Evolutionary conservation across 2,113 vertebrate genomes (phyloP).

Genomic region (Salvator merianae): DNA sequence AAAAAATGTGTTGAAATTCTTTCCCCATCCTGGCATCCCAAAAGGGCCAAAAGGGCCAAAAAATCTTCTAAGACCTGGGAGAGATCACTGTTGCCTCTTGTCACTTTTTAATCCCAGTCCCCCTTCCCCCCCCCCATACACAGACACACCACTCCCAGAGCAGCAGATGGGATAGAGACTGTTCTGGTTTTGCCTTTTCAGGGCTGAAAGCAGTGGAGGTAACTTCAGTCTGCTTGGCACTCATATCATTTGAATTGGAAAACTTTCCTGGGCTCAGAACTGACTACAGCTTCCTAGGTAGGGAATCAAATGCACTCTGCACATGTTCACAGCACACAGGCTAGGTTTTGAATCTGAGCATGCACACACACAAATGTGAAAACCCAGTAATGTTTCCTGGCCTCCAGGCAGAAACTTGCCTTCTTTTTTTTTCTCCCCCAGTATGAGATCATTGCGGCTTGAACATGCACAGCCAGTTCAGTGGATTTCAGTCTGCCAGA

Average conservation of each 20-base stretch:
- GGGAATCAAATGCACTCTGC: not conserved
- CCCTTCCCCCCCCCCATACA: not conserved
- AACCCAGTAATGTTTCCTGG: not conserved
- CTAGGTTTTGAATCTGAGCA: not conserved
- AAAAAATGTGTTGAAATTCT: conserved; percentile 36
- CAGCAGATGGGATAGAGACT: not conserved
- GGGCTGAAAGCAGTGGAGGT: no score
- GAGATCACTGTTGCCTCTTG: not conserved
- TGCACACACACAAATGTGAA: not conserved
- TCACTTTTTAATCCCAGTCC: not conserved
- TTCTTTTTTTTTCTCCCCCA: not conserved
- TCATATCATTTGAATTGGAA: not conserved
- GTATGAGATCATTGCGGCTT: not conserved
- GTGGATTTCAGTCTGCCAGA: not conserved
- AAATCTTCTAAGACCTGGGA: not conserved
- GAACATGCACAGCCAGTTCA: not conserved
- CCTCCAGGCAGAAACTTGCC: not conserved
- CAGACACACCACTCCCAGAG: not conserved
- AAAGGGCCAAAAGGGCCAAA: no score
- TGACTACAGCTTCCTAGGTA: not conserved
- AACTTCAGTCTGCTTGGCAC: not conserved
- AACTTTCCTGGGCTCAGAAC: not conserved
- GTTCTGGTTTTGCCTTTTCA: not conserved
- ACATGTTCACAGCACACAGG: not conserved
- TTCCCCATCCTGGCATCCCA: not conserved